Evolutionary conservation across 2,888 invertebrate genomes (phyloP).

Genomic region (Cryptus armator): DNA sequence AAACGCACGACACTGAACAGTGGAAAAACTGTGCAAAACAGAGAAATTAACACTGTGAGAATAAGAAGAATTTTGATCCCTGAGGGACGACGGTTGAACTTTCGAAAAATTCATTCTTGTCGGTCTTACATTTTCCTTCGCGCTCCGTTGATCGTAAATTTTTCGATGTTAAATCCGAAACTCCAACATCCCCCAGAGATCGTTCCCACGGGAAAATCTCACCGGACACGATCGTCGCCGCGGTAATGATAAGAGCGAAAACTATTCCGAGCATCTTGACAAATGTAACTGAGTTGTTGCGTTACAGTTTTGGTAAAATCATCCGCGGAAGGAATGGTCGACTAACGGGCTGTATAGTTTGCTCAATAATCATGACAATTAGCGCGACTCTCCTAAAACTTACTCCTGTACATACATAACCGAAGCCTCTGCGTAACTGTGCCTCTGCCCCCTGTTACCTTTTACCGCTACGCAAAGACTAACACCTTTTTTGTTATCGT

Average conservation of each 20-base stretch:
- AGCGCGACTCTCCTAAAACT: constrained; percentile 73
- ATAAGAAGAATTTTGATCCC: constrained; percentile 62
- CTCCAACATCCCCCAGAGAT: constrained; percentile 73
- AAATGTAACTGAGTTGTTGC: constrained; percentile 42
- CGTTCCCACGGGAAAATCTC: constrained; percentile 69
- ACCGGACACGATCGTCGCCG: constrained; percentile 73
- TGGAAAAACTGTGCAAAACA: constrained; percentile 87
- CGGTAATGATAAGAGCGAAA: constrained; percentile 69
- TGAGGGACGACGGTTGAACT: constrained; percentile 70
- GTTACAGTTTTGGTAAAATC: constrained; percentile 35
- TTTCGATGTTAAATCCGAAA: constrained; percentile 48
- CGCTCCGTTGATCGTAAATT: constrained; percentile 60
- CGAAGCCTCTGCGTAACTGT: constrained; percentile 62
- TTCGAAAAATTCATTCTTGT: not conserved
- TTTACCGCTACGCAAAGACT: constrained; percentile 66
- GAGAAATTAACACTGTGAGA: constrained; percentile 22
- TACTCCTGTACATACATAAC: no score
- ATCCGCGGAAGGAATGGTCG: constrained; percentile 19
- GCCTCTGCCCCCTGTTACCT: constrained; percentile 49
- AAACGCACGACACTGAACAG: constrained; percentile 92
- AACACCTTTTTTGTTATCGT: not conserved
- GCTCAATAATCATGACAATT: constrained; percentile 77
- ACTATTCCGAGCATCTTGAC: constrained; percentile 76
- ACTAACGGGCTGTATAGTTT: constrained; percentile 77
- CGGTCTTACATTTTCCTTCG: constrained; percentile 79